Conservation (phyloP, 1,140 invertebrate genomes). For the Rhagoletis zephyria region DNA sequence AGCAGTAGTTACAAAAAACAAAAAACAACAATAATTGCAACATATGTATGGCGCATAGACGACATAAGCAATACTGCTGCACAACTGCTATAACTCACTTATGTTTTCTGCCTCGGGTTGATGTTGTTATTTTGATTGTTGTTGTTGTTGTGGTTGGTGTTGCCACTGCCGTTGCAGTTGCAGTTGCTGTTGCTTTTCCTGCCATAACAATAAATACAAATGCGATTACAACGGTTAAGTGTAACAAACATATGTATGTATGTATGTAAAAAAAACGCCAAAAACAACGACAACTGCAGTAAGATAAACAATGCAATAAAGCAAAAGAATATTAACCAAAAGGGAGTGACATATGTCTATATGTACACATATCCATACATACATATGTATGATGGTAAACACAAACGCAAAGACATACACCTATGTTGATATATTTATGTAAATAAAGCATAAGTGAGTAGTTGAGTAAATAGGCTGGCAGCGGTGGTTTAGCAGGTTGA, state of each 20-base stretch:
- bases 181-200: constrained; percentile 10
- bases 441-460: constrained; percentile 4
- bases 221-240: constrained; percentile 47
- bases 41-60: constrained; percentile 16
- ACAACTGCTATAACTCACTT: constrained; percentile 47
- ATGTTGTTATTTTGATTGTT: background rate
- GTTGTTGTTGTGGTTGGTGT: background rate
- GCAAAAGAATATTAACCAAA: constrained; percentile 49
- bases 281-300: constrained; percentile 32
- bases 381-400: background rate
- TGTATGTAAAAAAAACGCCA: background rate
- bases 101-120: background rate
- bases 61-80: constrained; percentile 28
- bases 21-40: background rate
- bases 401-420: background rate
- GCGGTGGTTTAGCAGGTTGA: background rate
- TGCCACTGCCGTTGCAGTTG: constrained; percentile 7
- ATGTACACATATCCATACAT: background rate
- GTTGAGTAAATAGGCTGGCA: constrained; percentile 4
- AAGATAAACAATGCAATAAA: constrained; percentile 49
- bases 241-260: background rate
- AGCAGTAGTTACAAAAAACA: background rate
- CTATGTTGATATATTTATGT: background rate
- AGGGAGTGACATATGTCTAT: constrained; percentile 38
- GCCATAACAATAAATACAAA: constrained; percentile 52